Base-by-base conservation (phyloP, 2,797 vertebrate species). In the Anolis apletophallus region DNA sequence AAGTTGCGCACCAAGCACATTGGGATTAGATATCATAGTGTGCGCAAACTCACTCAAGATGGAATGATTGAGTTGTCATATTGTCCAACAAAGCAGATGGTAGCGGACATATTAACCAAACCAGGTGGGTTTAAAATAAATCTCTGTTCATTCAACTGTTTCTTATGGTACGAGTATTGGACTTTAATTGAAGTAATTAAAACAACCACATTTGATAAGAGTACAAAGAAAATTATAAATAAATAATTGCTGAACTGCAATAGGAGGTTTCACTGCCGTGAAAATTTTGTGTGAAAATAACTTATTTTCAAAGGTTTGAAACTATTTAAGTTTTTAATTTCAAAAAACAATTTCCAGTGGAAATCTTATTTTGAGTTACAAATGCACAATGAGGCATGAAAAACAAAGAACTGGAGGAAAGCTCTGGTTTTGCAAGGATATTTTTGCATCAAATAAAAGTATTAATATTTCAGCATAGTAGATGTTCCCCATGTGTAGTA, bases 241-340 rank as follows among this genome's bases (percentile, higher is more conserved):
- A 89, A 92, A 93, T 89, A 89, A 93, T 61, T 85, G 84, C 19
- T 93, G 85, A 93, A 91, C 46, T 79, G 87, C 85, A 86, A 95
- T 95, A 95, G 88, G 80, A 95, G 90, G 95, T 95, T 91, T 92
- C 93, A 92, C 93, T 81, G 54, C 80, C 94, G 94, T 93, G 91
- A 94, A n/a, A n/a, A 94, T 92, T 95, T 29, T 95, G 94, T 94
- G 92, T 93, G 91, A 93, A 95, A 95, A 75, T 86, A 34, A 91
- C 87, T 89, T 57, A 84, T 87, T 85, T 72, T 92, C 83, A 87
- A 83, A 93, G 92, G 92, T 90, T 96, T 96, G 96, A 93, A 93
- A 95, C 91, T 96, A 96, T 95, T 94, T 96, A 94, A 96, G 94
- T 84, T 34, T 86, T 93, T 90, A 6, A 88, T 76, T 87, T 87